Percentiles rank a stretch among this genome's conserved stretches.
phyloP scores from a whole-genome alignment of 1,140 invertebrate species.

The Calosoma granatense region DNA sequence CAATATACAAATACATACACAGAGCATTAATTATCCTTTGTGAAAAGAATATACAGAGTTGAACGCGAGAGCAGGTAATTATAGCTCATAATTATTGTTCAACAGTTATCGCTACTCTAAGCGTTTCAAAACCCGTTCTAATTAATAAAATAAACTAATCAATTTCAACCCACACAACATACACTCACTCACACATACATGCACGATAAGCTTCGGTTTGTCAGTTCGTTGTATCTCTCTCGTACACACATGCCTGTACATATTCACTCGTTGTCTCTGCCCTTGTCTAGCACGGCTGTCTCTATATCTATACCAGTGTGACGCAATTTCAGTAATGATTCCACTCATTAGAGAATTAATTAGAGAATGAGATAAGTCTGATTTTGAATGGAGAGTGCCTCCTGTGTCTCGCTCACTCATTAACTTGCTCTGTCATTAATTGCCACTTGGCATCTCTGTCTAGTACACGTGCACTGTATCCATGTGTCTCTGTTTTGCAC shows the following conservation, averaged over 20 bases:
- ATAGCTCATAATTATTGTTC: neutral
- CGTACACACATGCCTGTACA: neutral
- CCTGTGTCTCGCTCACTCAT: too few species aligned
- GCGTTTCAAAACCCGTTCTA: slow-evolving; percentile 1
- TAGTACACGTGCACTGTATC: too few species aligned
- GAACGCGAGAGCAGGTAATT: too few species aligned
- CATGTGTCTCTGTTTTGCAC: too few species aligned
- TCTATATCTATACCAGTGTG: too few species aligned
- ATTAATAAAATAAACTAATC: slow-evolving; percentile 9
- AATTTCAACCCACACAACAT: slow-evolving; percentile 4
- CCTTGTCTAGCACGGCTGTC: too few species aligned
- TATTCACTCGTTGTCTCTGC: too few species aligned
- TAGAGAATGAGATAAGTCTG: neutral
- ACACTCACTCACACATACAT: neutral
- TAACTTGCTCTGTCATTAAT: too few species aligned
- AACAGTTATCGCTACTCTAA: neutral
- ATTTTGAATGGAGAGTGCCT: too few species aligned
- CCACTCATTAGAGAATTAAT: slow-evolving; percentile 5
- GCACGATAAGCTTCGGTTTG: neutral
- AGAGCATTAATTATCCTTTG: neutral
- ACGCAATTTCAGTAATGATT: slow-evolving; percentile 3
- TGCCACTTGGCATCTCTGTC: too few species aligned
- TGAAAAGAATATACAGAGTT: neutral
- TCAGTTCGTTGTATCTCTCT: neutral
- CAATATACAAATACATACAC: too few species aligned